Base-by-base conservation (phyloP, 1,140 invertebrate species). In the Megathymus violae region DNA sequence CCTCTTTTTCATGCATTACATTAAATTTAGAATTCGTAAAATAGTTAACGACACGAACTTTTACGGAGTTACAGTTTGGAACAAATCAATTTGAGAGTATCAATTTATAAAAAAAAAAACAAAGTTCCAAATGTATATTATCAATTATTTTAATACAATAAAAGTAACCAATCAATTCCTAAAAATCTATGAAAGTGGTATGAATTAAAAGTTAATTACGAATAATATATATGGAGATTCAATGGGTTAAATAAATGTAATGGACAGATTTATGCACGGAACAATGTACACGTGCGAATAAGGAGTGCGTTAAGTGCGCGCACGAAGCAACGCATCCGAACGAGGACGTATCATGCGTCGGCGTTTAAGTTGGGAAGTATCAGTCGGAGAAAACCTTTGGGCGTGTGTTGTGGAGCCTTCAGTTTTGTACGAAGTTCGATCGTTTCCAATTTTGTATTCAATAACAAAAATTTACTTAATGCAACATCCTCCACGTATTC, bases 1-100 rank as follows among this genome's bases (percentile, higher is more conserved):
- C 86, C 86, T 78, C 84, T 79, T 59, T 66, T 58, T 62, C 58
- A 69, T 64, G 67, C 62, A 69, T 63, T 64, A 62, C 51, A 59
- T 54, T 69, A 62, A 69, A 56, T 64, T 64, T 64, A 69, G 58
- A 64, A 61, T 61, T 58, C 61, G 62, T 43, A 47, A 68, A 67
- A 62, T 50, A 58, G 62, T 62, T 58, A 48, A 15, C 56, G 61
- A 34, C 40, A 50, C 50, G n/a, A 34, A 15, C 22, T 43, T 34
- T 54, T 15, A 17, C 10, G 47, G 41, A 14, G 50, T 22, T 22
- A 58, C 47, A 52, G 52, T 19, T 19, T 6, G 36, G 7, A 27
- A 43, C 16, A 46, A 19, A n/a, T n/a, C n/a, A n/a, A n/a, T n/a
- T n/a, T n/a, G n/a, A n/a, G n/a, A n/a, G n/a, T 17, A 43, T 17